Conservation (phyloP, 2,888 invertebrate genomes). For the Brachypalpus laphriformis region DNA sequence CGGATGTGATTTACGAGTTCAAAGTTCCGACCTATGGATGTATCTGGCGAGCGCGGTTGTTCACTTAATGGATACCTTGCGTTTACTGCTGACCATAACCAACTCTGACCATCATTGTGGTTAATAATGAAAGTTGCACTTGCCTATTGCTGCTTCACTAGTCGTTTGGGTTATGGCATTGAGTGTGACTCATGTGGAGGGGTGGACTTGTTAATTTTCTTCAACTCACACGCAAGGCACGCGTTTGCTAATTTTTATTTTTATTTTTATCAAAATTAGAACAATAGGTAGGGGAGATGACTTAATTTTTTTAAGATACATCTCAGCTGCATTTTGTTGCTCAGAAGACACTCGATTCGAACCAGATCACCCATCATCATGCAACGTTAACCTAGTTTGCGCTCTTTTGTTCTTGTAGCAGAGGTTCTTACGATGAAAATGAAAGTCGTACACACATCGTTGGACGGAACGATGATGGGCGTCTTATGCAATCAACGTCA, state of each 20-base stretch:
- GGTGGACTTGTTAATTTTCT: neutral
- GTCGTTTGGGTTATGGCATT: slow-evolving; percentile 18
- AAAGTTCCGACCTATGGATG: slow-evolving; percentile 12
- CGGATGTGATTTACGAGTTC: neutral
- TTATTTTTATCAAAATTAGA: neutral
- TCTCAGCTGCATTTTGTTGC: neutral
- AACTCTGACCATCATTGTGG: slow-evolving; percentile 18
- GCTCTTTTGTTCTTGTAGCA: slow-evolving; percentile 8
- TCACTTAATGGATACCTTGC: slow-evolving; percentile 34
- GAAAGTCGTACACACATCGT: slow-evolving; percentile 49
- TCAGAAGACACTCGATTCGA: slow-evolving; percentile 37
- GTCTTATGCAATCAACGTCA: slow-evolving; percentile 67
- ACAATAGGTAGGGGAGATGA: neutral
- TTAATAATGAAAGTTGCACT: slow-evolving; percentile 30
- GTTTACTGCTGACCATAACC: slow-evolving; percentile 14
- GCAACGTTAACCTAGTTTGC: slow-evolving; percentile 60
- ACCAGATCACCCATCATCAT: slow-evolving; percentile 52
- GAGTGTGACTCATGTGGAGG: slow-evolving; percentile 18
- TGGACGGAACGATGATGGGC: slow-evolving; percentile 52
- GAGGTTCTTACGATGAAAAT: slow-evolving; percentile 37
- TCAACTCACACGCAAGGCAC: slow-evolving; percentile 35
- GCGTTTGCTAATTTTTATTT: neutral
- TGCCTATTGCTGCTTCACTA: slow-evolving; percentile 11
- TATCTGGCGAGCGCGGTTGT: slow-evolving; percentile 26
- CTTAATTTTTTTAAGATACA: neutral